Conservation (phyloP, 2,888 invertebrate genomes). For the Serripes groenlandicus region DNA sequence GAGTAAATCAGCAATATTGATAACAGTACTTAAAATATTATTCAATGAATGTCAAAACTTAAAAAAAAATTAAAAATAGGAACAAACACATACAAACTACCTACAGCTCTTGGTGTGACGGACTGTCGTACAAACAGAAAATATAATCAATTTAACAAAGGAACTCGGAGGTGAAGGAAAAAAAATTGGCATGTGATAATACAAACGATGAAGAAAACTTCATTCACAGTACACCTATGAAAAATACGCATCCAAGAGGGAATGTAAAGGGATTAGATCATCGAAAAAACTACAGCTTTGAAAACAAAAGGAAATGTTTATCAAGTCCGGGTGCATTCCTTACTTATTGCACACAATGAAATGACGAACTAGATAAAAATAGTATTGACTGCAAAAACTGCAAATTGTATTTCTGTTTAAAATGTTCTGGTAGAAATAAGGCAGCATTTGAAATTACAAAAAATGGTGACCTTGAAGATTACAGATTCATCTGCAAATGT, state of each 20-base stretch:
- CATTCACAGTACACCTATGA: neutral
- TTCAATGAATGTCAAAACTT: no score
- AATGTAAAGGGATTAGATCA: no score
- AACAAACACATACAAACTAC: no score
- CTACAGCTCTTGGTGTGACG: no score
- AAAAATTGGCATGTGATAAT: neutral
- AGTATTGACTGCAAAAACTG: neutral
- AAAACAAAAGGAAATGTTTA: neutral
- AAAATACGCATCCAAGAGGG: no score
- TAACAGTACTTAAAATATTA: no score
- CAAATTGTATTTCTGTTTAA: neutral
- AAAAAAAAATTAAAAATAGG: neutral
- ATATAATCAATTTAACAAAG: no score
- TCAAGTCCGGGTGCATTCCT: neutral
- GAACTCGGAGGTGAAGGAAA: no score
- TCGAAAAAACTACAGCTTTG: neutral
- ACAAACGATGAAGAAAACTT: neutral
- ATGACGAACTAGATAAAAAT: neutral
- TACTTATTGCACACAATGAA: neutral
- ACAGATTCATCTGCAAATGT: neutral
- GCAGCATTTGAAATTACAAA: neutral
- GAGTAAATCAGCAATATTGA: no score
- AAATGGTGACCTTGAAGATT: neutral
- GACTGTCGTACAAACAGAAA: no score
- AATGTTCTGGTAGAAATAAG: neutral